Base-by-base conservation (phyloP, 2,888 invertebrate genomes). In the Busseola fusca region DNA sequence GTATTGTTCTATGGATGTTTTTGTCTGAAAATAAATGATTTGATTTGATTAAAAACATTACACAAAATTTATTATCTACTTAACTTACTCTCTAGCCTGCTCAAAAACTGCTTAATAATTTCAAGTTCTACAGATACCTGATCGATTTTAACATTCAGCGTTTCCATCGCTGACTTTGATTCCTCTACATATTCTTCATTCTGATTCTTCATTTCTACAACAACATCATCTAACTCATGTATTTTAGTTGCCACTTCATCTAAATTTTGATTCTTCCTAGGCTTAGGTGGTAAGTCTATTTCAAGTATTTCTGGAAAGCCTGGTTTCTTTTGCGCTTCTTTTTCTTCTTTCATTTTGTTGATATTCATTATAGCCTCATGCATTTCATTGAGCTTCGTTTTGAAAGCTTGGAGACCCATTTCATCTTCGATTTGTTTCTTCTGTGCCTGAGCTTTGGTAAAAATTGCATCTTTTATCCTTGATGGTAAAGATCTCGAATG, bases 401-500 rank as follows among this genome's bases (percentile, higher is more conserved):
- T 91, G 71, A 95, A 94, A 3, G 85, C 85, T 80, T 90, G 87
- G 5, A 92, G 76, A 10, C 90, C 91, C 37, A 91, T 74, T 82
- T 94, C 93, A 16, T 92, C 90, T 56, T 94, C 94, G 45, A 88
- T 88, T 76, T 92, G 92, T 63, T 92, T 93, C 76, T 93, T 92
- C 73, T 94, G 94, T 10, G 74, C 71, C 57, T 94, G 92, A 0
- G 95, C 95, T 87, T 91, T 95, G 18, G 92, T 91, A 30, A 95
- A 91, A 45, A 96, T 93, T 0, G 93, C 90, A 69, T 95, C 93
- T 74, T 92, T 90, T n/a, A 96, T 86, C 48, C 87, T 86, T 0
- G 92, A 87, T 0, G 96, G 94, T n/a, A 96, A 72, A 0, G 90
- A 60, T 66, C 92, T 94, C 1, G 91, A 81, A 45, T 84, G 86